Evolutionary conservation across 1,140 invertebrate species (phyloP), one percentile per base, ranked within the genome.

Genomic region (Maniola jurtina): DNA sequence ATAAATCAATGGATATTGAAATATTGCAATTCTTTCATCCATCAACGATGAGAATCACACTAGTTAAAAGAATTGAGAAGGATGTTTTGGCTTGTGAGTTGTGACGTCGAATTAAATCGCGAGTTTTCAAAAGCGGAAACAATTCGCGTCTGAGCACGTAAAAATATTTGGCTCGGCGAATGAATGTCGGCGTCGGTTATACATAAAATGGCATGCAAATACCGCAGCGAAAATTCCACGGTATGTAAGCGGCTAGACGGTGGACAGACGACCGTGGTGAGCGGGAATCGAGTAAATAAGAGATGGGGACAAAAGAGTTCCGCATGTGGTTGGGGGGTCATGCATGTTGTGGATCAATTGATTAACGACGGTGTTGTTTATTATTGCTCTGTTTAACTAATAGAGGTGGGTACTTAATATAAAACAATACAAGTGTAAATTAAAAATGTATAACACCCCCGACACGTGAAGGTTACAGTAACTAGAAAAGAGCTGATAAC

Each of bases 201-300:
- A 79, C 73, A 80, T 73, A 79, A 79, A 73, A 68, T 66, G 77
- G 71, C 72, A 82, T 82, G 79, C 80, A 76, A 83, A 86, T 84
- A 77, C 75, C 77, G 69, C 72, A 71, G 74, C 80, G 83, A 84
- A 84, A 86, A 87, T 88, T 84, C 81, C 80, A 70, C 72, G 72
- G 72, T 62, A 75, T 72, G 77, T 83, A 79, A 84, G 80, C 77
- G 84, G 77, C 87, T 89, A 89, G 87, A 89, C 87, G 73, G 61
- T 70, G 81, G 75, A 84, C 80, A 89, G 87, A 89, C 87, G 76
- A 64, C 75, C 58, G 58, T 36, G 45, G 61, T 36, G 57, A 61
- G 71, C 72, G 65, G 68, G 56, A 69, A 70, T 66, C 69, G 64
- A 75, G 80, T 81, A 81, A 81, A 80, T 83, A 84, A 80, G 77